A percentile compares a stretch with the other conserved stretches of the same genome.
Conservation (phyloP, 2,888 invertebrate species). For the Invenusta paracnida region DNA sequence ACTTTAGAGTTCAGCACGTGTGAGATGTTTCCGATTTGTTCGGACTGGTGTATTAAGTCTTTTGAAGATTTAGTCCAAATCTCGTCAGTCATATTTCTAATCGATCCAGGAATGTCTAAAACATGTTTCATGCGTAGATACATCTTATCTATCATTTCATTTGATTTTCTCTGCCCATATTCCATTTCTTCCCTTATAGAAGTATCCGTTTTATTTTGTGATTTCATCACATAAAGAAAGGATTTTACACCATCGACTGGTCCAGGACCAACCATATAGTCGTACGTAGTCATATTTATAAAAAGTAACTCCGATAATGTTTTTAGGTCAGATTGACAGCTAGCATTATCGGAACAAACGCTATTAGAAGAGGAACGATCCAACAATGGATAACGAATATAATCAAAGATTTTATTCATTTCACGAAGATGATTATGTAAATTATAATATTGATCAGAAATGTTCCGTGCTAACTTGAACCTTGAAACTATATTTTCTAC, state of each 20-base stretch:
- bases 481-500: background rate
- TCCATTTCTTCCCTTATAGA: slow-evolving; percentile 13
- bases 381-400: too few relatives aligned
- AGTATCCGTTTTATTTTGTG: slow-evolving; percentile 19
- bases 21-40: slow-evolving; percentile 32
- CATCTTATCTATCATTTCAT: slow-evolving; percentile 33
- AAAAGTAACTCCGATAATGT: too few relatives aligned
- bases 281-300: too few relatives aligned
- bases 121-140: slow-evolving; percentile 6
- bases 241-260: background rate
- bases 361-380: too few relatives aligned
- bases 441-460: background rate
- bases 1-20: background rate
- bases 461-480: background rate
- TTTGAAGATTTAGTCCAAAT: slow-evolving; percentile 33
- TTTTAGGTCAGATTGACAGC: too few relatives aligned
- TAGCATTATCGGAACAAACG: too few relatives aligned
- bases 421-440: background rate
- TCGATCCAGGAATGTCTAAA: slow-evolving; percentile 33
- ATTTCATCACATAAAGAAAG: slow-evolving; percentile 30
- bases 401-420: background rate
- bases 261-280: too few relatives aligned
- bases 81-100: slow-evolving; percentile 38
- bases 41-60: background rate
- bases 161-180: slow-evolving; percentile 8